Conservation (phyloP, 2,888 invertebrate genomes). For the Neoscelio sp. region DNA sequence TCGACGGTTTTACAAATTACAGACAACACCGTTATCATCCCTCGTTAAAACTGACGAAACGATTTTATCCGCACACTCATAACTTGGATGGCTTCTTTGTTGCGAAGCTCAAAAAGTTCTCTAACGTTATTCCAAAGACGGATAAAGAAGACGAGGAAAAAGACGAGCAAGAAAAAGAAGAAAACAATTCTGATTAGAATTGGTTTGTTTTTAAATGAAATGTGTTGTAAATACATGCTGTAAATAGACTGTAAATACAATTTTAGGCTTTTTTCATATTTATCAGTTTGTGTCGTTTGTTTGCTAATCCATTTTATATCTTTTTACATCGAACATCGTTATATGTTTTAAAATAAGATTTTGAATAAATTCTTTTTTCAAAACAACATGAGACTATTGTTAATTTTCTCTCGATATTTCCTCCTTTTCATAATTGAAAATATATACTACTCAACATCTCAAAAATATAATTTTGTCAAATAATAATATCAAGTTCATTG, state of each 20-base stretch:
- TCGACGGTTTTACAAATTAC: slow-evolving; percentile 96
- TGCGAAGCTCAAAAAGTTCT: slow-evolving; percentile 98
- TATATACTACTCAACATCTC: neutral
- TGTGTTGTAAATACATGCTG: slow-evolving; percentile 45
- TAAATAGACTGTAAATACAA: slow-evolving; percentile 44
- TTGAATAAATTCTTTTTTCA: no score
- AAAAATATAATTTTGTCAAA: slow-evolving; percentile 1
- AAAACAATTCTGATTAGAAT: slow-evolving; percentile 66
- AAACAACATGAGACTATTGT: no score
- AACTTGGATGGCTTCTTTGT: slow-evolving; percentile 99
- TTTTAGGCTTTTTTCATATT: neutral
- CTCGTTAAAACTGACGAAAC: slow-evolving; percentile 92
- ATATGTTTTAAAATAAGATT: no score
- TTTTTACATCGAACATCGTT: no score
- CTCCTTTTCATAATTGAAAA: no score
- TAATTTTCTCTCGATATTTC: no score
- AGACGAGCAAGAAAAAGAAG: slow-evolving; percentile 71
- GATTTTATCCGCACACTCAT: slow-evolving; percentile 99
- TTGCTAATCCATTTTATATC: no score
- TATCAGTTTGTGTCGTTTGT: no score
- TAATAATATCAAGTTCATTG: neutral
- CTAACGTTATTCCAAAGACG: slow-evolving; percentile 87
- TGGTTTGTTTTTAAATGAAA: slow-evolving; percentile 62
- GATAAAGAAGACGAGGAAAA: slow-evolving; percentile 64
- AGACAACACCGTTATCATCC: slow-evolving; percentile 95